A percentile compares a stretch with the other conserved stretches of the same genome.
Evolutionary conservation across 2,113 vertebrate species (phyloP).

Genomic region (Gasterosteus aculeatus): DNA sequence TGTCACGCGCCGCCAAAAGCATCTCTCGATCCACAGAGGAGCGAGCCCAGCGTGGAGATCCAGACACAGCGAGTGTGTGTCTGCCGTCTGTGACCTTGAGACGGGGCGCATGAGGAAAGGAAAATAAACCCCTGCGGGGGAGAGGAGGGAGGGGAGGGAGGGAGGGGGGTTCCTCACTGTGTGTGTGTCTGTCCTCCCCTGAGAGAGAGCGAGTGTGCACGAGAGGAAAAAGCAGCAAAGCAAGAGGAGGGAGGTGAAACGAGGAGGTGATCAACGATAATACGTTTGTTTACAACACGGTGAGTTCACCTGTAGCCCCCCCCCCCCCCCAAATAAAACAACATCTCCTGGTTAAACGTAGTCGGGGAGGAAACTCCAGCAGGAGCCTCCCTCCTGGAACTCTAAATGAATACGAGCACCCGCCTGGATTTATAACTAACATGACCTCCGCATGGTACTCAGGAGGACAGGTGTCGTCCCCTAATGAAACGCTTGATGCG

Average conservation of each 20-base stretch:
- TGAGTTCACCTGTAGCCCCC: no score
- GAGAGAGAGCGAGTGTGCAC: neutral
- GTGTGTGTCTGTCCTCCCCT: constrained; percentile 1
- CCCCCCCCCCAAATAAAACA: neutral
- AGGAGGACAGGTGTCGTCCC: neutral
- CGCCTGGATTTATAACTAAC: neutral
- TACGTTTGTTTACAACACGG: no score
- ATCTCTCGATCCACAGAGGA: no score
- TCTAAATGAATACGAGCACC: neutral
- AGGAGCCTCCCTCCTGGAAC: neutral
- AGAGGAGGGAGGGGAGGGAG: constrained; percentile 17
- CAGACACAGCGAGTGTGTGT: constrained; percentile 29
- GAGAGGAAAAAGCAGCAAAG: constrained; percentile 9
- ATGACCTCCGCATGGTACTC: neutral
- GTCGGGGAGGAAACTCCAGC: neutral
- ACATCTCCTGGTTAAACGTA: neutral
- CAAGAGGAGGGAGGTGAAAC: constrained; percentile 32
- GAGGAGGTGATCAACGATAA: constrained; percentile 26
- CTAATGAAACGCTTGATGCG: neutral
- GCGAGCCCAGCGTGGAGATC: neutral
- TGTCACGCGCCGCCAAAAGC: no score
- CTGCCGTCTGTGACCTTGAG: constrained; percentile 64
- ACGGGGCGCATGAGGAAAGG: constrained; percentile 55
- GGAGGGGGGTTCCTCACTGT: constrained; percentile 20
- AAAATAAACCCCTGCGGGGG: constrained; percentile 58